Evolutionary conservation across 2,113 vertebrate species (phyloP).

Genomic region (Vireo altiloquus): DNA sequence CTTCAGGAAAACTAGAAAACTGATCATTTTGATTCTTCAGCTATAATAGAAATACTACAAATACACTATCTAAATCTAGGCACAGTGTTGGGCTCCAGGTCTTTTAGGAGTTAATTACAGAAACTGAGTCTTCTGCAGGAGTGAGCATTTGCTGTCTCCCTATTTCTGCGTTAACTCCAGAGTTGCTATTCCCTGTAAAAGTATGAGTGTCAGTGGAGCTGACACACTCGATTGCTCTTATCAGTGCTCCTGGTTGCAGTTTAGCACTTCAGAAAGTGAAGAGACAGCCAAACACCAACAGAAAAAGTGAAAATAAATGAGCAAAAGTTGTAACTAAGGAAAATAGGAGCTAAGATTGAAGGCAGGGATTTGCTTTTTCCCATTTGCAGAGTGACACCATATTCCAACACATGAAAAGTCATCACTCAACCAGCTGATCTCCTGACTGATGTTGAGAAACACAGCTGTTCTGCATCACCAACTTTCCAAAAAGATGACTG

Average conservation of each 20-base stretch:
- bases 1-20: not conserved
- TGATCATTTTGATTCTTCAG: not conserved
- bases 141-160: not conserved
- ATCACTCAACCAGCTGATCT: not conserved
- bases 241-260: not conserved
- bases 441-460: not conserved
- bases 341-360: not conserved
- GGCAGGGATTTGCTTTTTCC: not conserved
- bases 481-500: not conserved
- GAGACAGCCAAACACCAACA: not conserved
- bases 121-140: not conserved
- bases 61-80: not conserved
- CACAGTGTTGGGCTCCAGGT: not conserved
- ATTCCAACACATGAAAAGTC: not conserved
- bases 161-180: not conserved
- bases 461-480: conserved; percentile 3
- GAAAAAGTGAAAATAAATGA: not conserved
- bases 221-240: not conserved
- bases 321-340: not conserved
- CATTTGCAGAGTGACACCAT: not conserved
- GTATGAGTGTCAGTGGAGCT: not conserved
- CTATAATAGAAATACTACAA: not conserved
- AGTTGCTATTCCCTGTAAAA: not conserved
- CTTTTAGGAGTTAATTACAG: not conserved
- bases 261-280: not conserved